Evolutionary conservation across 2,797 vertebrate genomes (phyloP).

Genomic region (Sandelia bainsii): DNA sequence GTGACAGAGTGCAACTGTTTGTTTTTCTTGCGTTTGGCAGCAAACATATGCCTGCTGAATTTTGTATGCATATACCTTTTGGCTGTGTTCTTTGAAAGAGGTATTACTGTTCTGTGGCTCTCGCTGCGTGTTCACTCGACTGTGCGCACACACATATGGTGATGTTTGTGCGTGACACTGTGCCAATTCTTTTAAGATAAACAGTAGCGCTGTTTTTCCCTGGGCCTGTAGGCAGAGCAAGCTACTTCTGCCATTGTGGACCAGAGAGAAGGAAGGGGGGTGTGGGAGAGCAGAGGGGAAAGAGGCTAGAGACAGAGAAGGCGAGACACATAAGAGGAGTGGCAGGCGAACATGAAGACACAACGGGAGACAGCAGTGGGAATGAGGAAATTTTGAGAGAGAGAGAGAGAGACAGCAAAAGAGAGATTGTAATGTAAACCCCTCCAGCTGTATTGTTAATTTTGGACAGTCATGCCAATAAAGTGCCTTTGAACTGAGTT

Average conservation of each 20-base stretch:
- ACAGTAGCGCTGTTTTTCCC: conserved; percentile 54
- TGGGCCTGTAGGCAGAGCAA: conserved; percentile 63
- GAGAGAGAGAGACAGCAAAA: conserved; percentile 43
- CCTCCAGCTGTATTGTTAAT: conserved; percentile 77
- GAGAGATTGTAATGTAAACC: conserved; percentile 69
- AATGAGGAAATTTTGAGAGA: conserved; percentile 41
- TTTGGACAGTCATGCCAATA: conserved; percentile 79
- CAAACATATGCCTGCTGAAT: conserved; percentile 62
- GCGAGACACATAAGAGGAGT: conserved; percentile 36
- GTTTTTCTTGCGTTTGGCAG: conserved; percentile 48
- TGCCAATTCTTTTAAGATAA: conserved; percentile 66
- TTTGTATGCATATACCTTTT: conserved; percentile 57
- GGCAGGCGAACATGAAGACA: conserved; percentile 40
- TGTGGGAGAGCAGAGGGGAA: conserved; percentile 27
- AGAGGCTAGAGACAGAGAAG: conserved; percentile 28
- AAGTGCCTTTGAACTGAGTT: conserved; percentile 80
- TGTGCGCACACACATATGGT: conserved; percentile 9
- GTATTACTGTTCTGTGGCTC: conserved; percentile 45
- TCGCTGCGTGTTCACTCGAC: conserved; percentile 15
- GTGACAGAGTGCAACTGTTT: conserved; percentile 47
- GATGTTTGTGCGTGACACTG: background rate
- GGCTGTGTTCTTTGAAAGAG: conserved; percentile 58
- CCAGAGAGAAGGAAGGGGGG: conserved; percentile 10
- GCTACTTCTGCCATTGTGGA: conserved; percentile 51
- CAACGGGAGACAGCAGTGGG: conserved; percentile 34